Conservation (phyloP, 2,888 invertebrate species). For the Psylliodes chrysocephalus region DNA sequence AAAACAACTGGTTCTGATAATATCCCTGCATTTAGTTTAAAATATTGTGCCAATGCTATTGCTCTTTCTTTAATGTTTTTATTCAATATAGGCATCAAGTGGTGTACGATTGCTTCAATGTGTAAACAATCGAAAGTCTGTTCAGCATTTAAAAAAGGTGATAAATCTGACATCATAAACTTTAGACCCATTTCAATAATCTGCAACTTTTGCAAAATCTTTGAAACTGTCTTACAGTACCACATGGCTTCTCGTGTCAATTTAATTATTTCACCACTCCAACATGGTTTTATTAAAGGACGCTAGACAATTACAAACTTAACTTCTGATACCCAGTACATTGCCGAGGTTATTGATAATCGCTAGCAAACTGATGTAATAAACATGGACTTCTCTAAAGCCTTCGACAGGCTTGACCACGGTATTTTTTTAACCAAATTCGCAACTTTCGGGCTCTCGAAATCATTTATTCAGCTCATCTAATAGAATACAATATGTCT, state of each 20-base stretch:
- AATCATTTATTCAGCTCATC: too few relatives aligned
- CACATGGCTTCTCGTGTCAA: too few relatives aligned
- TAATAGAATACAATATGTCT: too few relatives aligned
- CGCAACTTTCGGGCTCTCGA: too few relatives aligned
- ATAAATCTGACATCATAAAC: background rate
- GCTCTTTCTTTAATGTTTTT: background rate
- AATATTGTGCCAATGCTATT: background rate
- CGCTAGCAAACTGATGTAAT: constrained; percentile 17
- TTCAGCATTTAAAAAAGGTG: background rate
- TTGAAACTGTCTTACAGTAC: background rate
- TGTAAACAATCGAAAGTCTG: background rate
- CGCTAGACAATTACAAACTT: constrained; percentile 21
- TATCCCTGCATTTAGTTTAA: background rate
- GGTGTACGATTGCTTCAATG: background rate
- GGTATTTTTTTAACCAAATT: too few relatives aligned
- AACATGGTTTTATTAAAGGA: constrained; percentile 26
- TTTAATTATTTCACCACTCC: constrained; percentile 10
- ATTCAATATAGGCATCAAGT: background rate
- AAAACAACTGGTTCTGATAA: background rate
- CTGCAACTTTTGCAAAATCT: too few relatives aligned
- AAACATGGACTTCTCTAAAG: constrained; percentile 23
- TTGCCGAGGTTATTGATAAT: background rate
- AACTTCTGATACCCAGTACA: too few relatives aligned
- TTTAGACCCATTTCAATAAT: background rate
- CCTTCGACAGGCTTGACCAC: constrained; percentile 13